phyloP scores from a whole-genome alignment of 2,888 invertebrate species.

The Himalopsyche tibetana region DNA sequence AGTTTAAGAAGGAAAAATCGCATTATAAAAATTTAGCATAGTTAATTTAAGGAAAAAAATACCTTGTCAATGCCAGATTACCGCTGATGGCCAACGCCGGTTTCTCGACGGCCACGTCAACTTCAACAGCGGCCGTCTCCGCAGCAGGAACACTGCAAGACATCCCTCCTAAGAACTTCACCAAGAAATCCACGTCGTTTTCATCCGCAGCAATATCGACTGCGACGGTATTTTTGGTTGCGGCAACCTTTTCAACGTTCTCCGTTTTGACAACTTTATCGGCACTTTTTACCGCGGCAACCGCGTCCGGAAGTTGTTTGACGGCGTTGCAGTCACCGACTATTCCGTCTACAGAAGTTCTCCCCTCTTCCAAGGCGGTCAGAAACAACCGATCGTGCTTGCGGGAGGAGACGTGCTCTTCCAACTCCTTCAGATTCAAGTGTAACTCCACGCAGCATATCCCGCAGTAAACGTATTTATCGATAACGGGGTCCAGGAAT shows the following conservation, averaged over 20 bases:
- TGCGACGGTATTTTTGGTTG: not conserved
- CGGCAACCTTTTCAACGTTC: not conserved
- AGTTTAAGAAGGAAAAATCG: no score
- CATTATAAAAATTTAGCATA: not conserved
- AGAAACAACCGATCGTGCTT: not conserved
- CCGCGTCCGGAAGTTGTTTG: not conserved
- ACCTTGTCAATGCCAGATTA: not conserved
- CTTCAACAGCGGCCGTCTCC: not conserved
- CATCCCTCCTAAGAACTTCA: not conserved
- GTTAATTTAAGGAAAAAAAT: no score
- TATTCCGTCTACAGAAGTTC: not conserved
- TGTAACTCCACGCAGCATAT: not conserved
- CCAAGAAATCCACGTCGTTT: not conserved
- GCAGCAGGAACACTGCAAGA: not conserved
- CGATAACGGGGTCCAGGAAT: not conserved
- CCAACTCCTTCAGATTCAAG: not conserved
- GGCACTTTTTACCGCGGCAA: not conserved
- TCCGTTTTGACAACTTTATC: not conserved
- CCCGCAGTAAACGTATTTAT: not conserved
- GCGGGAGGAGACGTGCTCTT: not conserved
- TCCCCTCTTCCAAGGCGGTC: not conserved
- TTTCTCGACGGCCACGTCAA: not conserved
- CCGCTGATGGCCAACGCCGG: not conserved
- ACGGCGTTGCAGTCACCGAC: no score
- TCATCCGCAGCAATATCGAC: not conserved